Evolutionary conservation across 2,888 invertebrate genomes (phyloP), one percentile per base, ranked within the genome.

Genomic region (Neoaliturus tenellus): DNA sequence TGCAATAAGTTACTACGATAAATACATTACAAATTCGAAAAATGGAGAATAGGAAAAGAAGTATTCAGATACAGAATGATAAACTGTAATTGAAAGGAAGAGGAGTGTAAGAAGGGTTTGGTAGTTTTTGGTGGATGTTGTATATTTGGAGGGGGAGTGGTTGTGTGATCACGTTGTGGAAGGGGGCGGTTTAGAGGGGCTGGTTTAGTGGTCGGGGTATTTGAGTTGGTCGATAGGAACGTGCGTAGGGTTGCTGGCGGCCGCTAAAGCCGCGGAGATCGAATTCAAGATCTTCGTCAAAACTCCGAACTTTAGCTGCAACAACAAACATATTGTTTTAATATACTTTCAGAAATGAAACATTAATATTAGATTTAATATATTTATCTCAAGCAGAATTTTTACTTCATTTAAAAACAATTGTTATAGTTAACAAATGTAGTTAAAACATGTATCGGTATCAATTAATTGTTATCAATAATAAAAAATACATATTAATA

Each of bases 291-390:
- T 85, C 80, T 86, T 85, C 55, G 86, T 86, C 39, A 87, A 83
- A 28, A 87, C 82, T n/a, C 86, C 87, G 81, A 86, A 87, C 84
- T 87, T 87, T 55, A 86, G 82, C 87, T 87, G 82, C 48, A 84
- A 84, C 17, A 48, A 81, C 48, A 83, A 62, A 62, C 10, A 14
- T 17, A 25, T 4, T 8, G 8, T 39, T 39, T 39, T 12, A 39
- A 39, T 8, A 39, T 12, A 39, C 39, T n/a, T n/a, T n/a, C n/a
- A n/a, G n/a, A n/a, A n/a, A n/a, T n/a, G n/a, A n/a, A n/a, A n/a
- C n/a, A n/a, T n/a, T n/a, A n/a, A n/a, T n/a, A n/a, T n/a, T n/a
- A n/a, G n/a, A n/a, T n/a, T n/a, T n/a, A n/a, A n/a, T n/a, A n/a
- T n/a, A n/a, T n/a, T n/a, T n/a, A n/a, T n/a, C n/a, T n/a, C n/a